Evolutionary conservation across 2,888 invertebrate genomes (phyloP).

Genomic region (Itoplectis maculator): DNA sequence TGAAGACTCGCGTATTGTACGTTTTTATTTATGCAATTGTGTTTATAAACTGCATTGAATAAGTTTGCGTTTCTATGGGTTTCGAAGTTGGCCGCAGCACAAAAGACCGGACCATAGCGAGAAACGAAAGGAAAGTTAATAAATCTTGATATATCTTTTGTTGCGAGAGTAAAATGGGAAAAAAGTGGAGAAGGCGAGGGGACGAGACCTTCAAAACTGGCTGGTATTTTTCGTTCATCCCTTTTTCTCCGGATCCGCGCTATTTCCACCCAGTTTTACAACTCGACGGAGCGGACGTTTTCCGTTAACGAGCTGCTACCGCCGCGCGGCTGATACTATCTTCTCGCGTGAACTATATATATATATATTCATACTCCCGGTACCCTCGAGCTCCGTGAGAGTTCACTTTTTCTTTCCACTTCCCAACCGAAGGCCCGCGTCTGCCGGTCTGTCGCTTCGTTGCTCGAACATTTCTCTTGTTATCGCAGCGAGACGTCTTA

Average conservation of each 20-base stretch:
- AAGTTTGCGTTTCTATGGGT: not conserved
- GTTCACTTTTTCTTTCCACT: conserved; percentile 25
- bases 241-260: conserved; percentile 9
- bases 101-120: not conserved
- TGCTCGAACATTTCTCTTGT: conserved; percentile 26
- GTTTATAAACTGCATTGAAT: no score
- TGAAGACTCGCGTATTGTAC: no score
- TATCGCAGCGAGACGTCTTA: conserved; percentile 12
- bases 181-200: not conserved
- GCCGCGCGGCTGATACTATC: conserved; percentile 34
- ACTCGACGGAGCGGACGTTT: conserved; percentile 49
- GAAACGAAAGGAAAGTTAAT: not conserved
- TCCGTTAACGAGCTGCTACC: conserved; percentile 55
- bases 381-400: conserved; percentile 7
- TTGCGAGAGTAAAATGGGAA: conserved; percentile 2
- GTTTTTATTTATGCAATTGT: no score
- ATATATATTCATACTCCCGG: not conserved
- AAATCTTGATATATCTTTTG: conserved; percentile 25
- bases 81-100: not conserved
- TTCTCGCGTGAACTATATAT: conserved; percentile 7
- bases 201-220: conserved; percentile 15
- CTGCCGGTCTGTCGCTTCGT: not conserved
- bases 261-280: conserved; percentile 19
- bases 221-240: conserved; percentile 20
- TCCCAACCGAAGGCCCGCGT: not conserved